Conservation (phyloP, 1,140 invertebrate genomes). For the Drosophila nikananu region DNA sequence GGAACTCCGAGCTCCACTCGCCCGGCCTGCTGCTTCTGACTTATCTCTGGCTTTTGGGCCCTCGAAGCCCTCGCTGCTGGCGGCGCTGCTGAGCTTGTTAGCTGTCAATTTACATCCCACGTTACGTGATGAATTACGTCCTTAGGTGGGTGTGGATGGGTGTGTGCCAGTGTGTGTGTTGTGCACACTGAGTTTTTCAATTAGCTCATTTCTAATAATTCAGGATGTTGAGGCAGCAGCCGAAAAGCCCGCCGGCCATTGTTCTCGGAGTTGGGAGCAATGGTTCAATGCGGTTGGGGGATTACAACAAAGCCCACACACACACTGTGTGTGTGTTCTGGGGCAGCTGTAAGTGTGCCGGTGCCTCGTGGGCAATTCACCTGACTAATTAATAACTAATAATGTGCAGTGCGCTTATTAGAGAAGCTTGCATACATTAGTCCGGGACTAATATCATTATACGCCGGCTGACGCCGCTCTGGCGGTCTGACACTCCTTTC, state of each 20-base stretch:
- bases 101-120: constrained; percentile 60
- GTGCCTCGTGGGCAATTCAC: constrained; percentile 50
- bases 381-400: constrained; percentile 81
- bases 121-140: constrained; percentile 67
- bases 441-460: constrained; percentile 74
- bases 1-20: not conserved
- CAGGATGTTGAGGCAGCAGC: constrained; percentile 36
- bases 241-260: constrained; percentile 54
- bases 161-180: constrained; percentile 3
- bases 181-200: constrained; percentile 68
- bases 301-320: constrained; percentile 52
- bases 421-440: constrained; percentile 73
- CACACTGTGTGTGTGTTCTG: not conserved
- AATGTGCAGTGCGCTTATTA: constrained; percentile 83
- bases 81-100: constrained; percentile 28
- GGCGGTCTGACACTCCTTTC: not conserved
- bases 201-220: constrained; percentile 73
- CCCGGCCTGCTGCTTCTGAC: not conserved
- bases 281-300: constrained; percentile 46
- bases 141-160: constrained; percentile 23
- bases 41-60: not conserved
- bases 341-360: not conserved
- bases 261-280: constrained; percentile 16
- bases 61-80: constrained; percentile 10
- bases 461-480: constrained; percentile 20